These are phyloP conservation scores for Blastobasis lacticolella DNA, from an alignment of 2,888 invertebrate genomes.

Conservation along the genomic window DNA sequence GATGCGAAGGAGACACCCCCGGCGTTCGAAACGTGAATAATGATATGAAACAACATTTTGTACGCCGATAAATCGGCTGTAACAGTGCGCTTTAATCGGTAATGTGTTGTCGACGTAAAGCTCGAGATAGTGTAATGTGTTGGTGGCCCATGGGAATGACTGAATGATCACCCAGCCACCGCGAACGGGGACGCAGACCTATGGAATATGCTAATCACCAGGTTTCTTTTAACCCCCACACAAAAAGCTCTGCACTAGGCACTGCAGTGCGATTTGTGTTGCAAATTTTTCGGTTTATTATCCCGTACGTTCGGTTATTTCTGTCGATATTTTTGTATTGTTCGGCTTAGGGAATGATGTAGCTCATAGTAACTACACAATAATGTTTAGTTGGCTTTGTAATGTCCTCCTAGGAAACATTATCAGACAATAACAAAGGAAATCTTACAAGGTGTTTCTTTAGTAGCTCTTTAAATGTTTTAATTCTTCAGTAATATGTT, in stretches of 20 bases:
- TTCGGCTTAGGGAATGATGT: background rate
- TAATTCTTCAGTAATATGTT: no score
- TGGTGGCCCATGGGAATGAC: slow-evolving; percentile 37
- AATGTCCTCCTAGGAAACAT: no score
- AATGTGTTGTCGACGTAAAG: slow-evolving; percentile 45
- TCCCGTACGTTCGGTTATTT: slow-evolving; percentile 1
- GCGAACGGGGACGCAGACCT: slow-evolving; percentile 16
- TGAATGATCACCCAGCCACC: no score
- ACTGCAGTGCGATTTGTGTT: slow-evolving; percentile 73
- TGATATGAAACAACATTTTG: slow-evolving; percentile 65
- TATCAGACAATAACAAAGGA: no score
- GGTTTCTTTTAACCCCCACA: slow-evolving; percentile 64
- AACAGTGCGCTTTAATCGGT: slow-evolving; percentile 57
- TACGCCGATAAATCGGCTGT: slow-evolving; percentile 57
- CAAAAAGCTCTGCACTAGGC: slow-evolving; percentile 72
- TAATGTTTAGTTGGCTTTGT: background rate
- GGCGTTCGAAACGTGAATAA: slow-evolving; percentile 37
- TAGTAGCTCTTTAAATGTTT: no score
- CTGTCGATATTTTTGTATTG: background rate
- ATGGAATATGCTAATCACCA: slow-evolving; percentile 67
- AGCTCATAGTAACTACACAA: background rate
- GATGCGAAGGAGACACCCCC: slow-evolving; percentile 38
- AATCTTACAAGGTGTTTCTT: no score
- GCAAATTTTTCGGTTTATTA: slow-evolving; percentile 47
- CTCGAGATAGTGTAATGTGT: slow-evolving; percentile 30